Evolutionary conservation across 2,113 vertebrate genomes (phyloP).

Genomic region (Nothocercus nigrocapillus): DNA sequence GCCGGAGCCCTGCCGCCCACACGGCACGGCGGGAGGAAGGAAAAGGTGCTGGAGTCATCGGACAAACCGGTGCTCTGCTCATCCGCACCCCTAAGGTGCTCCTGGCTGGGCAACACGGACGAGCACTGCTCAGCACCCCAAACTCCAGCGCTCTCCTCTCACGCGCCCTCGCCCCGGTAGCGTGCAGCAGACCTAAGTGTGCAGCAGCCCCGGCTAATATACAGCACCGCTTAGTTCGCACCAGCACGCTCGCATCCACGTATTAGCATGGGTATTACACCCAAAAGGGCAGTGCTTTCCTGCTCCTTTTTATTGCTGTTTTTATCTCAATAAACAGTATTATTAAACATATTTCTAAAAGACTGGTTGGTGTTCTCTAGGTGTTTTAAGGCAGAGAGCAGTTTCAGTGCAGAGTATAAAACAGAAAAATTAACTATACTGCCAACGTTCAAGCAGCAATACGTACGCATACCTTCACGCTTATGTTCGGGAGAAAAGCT

Average conservation of each 20-base stretch:
- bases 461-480: neutral
- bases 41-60: neutral
- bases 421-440: neutral
- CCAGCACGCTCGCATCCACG: no score
- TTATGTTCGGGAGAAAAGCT: neutral
- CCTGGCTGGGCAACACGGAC: neutral
- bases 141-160: neutral
- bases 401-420: neutral
- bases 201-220: neutral
- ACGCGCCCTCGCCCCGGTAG: accelerated
- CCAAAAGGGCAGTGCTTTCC: neutral
- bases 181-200: accelerated
- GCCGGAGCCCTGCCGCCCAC: neutral
- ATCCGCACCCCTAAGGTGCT: neutral
- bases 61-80: no score
- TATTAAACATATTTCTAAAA: neutral
- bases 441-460: neutral
- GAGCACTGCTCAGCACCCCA: neutral
- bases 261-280: neutral
- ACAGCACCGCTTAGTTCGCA: accelerated
- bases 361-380: neutral
- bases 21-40: neutral
- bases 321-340: neutral
- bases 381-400: neutral
- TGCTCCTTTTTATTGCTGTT: neutral